phyloP scores from a whole-genome alignment of 2,797 vertebrate species.

The Tragopan temminckii region DNA sequence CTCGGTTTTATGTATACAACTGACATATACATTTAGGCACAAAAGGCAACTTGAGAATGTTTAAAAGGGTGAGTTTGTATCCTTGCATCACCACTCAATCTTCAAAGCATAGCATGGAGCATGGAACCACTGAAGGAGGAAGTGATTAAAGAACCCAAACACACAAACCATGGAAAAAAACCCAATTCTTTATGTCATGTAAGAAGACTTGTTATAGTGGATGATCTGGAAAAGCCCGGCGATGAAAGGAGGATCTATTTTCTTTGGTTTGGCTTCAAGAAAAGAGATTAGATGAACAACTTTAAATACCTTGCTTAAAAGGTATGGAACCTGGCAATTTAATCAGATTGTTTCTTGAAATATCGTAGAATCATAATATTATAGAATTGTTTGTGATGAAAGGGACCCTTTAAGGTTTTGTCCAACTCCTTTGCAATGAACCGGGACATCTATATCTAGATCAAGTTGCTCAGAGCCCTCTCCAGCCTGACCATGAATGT shows the following conservation, averaged over 20 bases:
- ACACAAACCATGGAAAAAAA: not conserved
- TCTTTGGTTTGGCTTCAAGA: not conserved
- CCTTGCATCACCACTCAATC: not conserved
- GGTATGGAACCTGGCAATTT: not conserved
- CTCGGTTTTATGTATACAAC: not conserved
- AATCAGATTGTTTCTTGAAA: not conserved
- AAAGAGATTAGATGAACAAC: not conserved
- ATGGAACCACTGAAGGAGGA: not conserved
- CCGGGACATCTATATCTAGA: too few species aligned
- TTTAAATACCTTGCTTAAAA: not conserved
- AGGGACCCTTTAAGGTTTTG: too few species aligned
- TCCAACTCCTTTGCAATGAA: too few species aligned
- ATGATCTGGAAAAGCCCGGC: not conserved
- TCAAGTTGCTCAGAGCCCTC: too few species aligned
- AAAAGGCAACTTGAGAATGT: not conserved
- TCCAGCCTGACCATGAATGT: too few species aligned
- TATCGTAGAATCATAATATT: too few species aligned
- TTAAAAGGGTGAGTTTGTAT: not conserved
- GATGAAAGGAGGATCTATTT: not conserved
- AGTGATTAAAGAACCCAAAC: not conserved
- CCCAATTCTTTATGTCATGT: too few species aligned
- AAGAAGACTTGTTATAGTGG: not conserved
- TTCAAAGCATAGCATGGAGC: not conserved
- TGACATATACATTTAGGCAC: not conserved
- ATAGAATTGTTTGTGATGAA: too few species aligned